Evolutionary conservation across 1,140 invertebrate genomes (phyloP).

Genomic region (Metopolophium dirhodum): DNA sequence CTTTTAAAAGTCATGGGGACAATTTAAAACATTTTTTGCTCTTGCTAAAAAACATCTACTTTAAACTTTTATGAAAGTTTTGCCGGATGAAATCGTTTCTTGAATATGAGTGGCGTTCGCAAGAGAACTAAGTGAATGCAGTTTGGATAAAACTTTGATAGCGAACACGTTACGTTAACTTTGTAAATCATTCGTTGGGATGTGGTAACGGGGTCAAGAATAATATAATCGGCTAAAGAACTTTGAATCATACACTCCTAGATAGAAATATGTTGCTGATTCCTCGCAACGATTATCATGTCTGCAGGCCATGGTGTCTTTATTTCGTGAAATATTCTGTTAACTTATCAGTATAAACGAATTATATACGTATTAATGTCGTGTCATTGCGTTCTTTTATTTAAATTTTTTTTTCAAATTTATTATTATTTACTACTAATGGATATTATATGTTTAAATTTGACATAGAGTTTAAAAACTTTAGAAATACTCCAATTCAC

Average conservation of each 20-base stretch:
- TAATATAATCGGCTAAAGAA: constrained; percentile 17
- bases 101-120: constrained; percentile 32
- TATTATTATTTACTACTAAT: background rate
- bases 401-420: background rate
- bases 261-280: constrained; percentile 7
- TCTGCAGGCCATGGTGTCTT: background rate
- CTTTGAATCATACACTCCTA: background rate
- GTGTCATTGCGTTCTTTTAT: background rate
- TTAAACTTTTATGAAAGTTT: constrained; percentile 45
- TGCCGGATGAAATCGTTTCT: constrained; percentile 25
- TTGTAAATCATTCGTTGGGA: constrained; percentile 24
- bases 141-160: constrained; percentile 33
- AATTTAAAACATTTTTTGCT: constrained; percentile 29
- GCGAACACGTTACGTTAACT: constrained; percentile 20
- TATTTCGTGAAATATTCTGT: background rate
- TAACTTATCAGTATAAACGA: too few relatives aligned
- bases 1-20: background rate
- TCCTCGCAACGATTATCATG: background rate
- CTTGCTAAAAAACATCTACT: background rate
- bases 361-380: background rate
- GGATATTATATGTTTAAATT: too few relatives aligned
- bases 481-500: background rate
- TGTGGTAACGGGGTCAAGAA: background rate
- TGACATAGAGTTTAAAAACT: too few relatives aligned
- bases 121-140: constrained; percentile 22